Percentiles rank a stretch among this genome's conserved stretches.
These are phyloP conservation scores for Onychostoma macrolepis DNA, from an alignment of 2,113 vertebrate species.

Conservation along the genomic window DNA sequence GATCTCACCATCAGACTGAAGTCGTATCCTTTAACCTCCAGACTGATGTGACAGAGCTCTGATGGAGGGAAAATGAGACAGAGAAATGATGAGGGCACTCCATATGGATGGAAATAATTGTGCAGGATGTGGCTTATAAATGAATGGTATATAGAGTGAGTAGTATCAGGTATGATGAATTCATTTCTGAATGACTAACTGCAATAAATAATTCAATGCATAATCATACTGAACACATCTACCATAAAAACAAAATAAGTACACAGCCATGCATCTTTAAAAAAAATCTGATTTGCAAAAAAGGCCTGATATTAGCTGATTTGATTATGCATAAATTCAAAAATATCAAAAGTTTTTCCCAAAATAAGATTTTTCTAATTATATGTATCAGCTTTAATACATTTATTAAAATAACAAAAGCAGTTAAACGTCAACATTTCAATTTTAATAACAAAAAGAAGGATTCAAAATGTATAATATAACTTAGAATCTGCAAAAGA, in stretches of 20 bases:
- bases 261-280: no score
- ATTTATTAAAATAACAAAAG: neutral
- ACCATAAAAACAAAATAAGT: neutral
- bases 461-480: no score
- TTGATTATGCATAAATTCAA: no score
- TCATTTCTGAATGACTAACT: neutral
- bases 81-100: neutral
- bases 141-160: neutral
- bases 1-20: constrained; percentile 70
- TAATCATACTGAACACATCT: neutral
- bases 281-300: no score
- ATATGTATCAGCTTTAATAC: neutral
- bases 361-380: neutral
- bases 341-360: no score
- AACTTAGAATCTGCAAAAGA: no score
- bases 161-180: neutral
- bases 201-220: neutral
- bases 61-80: constrained; percentile 53
- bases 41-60: constrained; percentile 63
- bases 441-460: no score
- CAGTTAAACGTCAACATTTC: no score
- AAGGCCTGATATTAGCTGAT: no score
- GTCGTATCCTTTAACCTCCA: constrained; percentile 71
- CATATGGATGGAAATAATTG: neutral
- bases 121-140: neutral